phyloP scores from a whole-genome alignment of 2,797 vertebrate genomes.

The Enteromius viviparus region DNA sequence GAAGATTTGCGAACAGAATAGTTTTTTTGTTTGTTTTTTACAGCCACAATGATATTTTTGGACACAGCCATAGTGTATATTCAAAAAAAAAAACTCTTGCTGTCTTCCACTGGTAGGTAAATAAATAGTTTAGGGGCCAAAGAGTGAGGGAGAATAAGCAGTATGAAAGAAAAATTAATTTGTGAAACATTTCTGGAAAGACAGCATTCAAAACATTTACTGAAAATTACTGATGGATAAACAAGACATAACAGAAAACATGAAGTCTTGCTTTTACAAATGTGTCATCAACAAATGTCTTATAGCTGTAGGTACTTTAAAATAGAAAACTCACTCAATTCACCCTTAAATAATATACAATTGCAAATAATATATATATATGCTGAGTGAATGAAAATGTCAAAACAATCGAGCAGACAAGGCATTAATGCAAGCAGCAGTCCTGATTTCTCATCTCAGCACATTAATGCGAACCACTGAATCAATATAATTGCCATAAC shows the following conservation, averaged over 20 bases:
- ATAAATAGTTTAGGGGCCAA: not conserved
- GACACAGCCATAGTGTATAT: no score
- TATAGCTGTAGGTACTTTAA: not conserved
- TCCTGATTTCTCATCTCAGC: constrained; percentile 2
- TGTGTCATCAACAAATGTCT: not conserved
- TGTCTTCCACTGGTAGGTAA: not conserved
- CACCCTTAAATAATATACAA: not conserved
- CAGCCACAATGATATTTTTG: no score
- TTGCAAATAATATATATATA: not conserved
- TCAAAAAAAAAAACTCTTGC: not conserved
- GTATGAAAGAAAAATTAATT: not conserved
- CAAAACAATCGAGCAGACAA: not conserved
- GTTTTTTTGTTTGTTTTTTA: no score
- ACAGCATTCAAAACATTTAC: not conserved
- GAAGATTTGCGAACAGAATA: no score
- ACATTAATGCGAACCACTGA: constrained; percentile 10
- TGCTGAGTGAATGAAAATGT: not conserved
- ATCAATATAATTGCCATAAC: constrained; percentile 18
- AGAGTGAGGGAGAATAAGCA: not conserved
- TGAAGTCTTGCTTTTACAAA: not conserved
- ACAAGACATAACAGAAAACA: not conserved
- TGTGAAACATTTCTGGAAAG: not conserved
- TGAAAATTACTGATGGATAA: not conserved
- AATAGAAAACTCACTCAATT: not conserved
- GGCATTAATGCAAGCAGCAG: not conserved